These are phyloP conservation scores for Ciconia nigra DNA, from an alignment of 2,797 vertebrate species.

Conservation along the genomic window DNA sequence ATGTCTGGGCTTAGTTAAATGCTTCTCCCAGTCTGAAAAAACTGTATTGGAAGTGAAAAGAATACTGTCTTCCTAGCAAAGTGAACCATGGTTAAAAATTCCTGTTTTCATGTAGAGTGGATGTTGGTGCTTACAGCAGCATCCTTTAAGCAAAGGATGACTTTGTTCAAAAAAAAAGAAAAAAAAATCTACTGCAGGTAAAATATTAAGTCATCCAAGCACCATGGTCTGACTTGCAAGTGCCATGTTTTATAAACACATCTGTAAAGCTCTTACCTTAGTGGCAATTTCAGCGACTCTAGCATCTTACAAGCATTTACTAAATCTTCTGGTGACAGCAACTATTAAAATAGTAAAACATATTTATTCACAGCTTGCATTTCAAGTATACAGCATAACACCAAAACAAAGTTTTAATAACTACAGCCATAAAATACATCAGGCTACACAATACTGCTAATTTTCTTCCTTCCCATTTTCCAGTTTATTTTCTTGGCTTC, in stretches of 20 bases:
- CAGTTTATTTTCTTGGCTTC: not conserved
- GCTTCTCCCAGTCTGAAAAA: not conserved
- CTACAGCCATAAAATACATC: not conserved
- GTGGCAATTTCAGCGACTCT: constrained; percentile 88
- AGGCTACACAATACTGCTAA: not conserved
- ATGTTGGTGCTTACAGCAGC: not conserved
- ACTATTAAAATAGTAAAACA: constrained; percentile 72
- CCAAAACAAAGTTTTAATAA: not conserved
- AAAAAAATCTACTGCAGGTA: not conserved
- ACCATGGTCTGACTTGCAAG: not conserved
- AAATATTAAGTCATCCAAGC: not conserved
- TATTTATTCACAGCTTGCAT: not conserved
- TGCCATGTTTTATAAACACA: not conserved
- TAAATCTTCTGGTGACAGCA: constrained; percentile 97
- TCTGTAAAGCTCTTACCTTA: constrained; percentile 79
- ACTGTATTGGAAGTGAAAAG: not conserved
- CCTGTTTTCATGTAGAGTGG: not conserved
- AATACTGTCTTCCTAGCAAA: not conserved
- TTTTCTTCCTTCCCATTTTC: not conserved
- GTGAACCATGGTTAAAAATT: not conserved
- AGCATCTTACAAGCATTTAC: constrained; percentile 96
- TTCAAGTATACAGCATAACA: not conserved
- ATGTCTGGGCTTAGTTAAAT: not conserved
- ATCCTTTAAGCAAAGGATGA: not conserved
- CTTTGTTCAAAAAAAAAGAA: not conserved